Conservation (phyloP, 37 sponge, comb jelly and placozoan species). For the Cladorhizidae sp. region DNA sequence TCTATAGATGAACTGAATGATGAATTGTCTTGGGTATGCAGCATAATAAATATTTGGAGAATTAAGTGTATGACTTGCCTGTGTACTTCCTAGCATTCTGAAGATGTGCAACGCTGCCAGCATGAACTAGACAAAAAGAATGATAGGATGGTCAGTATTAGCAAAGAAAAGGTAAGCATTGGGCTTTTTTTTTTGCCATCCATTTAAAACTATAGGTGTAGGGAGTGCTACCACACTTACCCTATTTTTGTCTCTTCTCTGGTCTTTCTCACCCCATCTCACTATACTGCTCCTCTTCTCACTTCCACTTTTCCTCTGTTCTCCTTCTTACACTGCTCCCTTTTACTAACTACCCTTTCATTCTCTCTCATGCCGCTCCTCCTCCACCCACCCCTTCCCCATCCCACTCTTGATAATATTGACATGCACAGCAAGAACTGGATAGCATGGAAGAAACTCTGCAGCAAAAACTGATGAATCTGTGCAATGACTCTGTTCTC, state of each 20-base stretch:
- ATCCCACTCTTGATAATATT: neutral
- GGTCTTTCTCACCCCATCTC: neutral
- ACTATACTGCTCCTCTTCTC: neutral
- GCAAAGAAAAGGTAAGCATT: slow-evolving; percentile 38
- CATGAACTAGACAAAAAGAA: slow-evolving; percentile 43
- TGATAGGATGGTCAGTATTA: neutral
- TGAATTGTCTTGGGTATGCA: slow-evolving; percentile 31
- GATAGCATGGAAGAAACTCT: neutral
- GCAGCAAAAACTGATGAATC: slow-evolving; percentile 34
- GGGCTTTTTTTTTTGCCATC: no score
- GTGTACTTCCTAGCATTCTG: slow-evolving; percentile 13
- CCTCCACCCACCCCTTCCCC: no score
- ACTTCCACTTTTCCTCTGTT: neutral
- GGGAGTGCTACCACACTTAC: neutral
- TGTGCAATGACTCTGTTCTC: slow-evolving; percentile 37
- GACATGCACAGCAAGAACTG: slow-evolving; percentile 4
- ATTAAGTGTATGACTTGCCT: neutral
- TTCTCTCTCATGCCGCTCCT: no score
- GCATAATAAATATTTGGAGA: neutral
- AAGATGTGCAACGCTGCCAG: slow-evolving; percentile 24
- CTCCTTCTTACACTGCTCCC: neutral
- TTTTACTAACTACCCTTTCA: neutral
- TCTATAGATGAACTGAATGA: slow-evolving; percentile 33
- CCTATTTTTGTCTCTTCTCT: neutral
- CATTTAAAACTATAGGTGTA: no score